Evolutionary conservation across 1,140 invertebrate species (phyloP), one percentile per base, ranked within the genome.

Genomic region (Oryctes rhinoceros): DNA sequence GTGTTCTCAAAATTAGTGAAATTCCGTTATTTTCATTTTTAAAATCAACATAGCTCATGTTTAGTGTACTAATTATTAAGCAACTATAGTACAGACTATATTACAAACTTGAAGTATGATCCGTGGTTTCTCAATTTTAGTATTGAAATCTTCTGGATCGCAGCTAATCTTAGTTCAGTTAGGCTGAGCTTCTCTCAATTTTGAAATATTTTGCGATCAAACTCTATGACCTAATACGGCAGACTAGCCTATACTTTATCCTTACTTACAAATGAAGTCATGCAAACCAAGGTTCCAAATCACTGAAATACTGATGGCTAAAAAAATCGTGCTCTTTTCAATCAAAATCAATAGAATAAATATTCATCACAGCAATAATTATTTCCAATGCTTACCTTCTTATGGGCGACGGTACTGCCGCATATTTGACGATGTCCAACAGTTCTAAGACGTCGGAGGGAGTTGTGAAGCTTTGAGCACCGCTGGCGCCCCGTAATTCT

Each of bases 401-500:
- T 37, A 59, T 67, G 11, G 83, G 82, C 48, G 49, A 35, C 35
- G 44, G n/a, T 20, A 53, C 49, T 47, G 48, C 13, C 6, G 49
- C 49, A 20, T 48, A 59, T 20, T 81, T 82, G 10, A 85, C 83
- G 5, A 82, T 59, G 53, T 85, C 83, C 78, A 86, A 81, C 67
- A 86, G 79, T 49, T 86, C 83, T 47, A 85, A 35, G 30, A 86
- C 84, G 35, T 85, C 83, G 0, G 83, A 82, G 1, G 84, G 83
- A 7, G 82, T 71, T 10, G 83, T 80, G 13, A 81, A 24, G 65
- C 79, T 83, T 74, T 86, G 84, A 15, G 82, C 77, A 2, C 82
- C 81, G 53, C 81, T 86, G 39, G 85, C 84, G 9, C 86, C 85
- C 78, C 86, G 81, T 91, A 97, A 92, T 89, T 97, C 95, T 78